Evolutionary conservation across 2,888 invertebrate species (phyloP).

Genomic region (Euphydryas editha): DNA sequence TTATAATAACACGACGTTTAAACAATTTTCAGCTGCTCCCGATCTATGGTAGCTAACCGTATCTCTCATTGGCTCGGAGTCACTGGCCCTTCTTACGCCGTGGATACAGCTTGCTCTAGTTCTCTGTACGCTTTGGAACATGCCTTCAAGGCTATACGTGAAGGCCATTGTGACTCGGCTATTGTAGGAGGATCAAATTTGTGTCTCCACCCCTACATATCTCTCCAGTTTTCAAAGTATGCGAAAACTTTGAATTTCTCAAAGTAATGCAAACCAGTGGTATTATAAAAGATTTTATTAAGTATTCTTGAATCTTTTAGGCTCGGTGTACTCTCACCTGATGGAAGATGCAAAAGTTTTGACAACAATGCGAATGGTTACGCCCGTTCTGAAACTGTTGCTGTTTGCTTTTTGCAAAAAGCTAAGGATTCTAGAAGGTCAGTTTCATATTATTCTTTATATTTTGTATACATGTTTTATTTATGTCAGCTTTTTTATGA

Average conservation of each 20-base stretch:
- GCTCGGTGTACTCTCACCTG: conserved; percentile 90
- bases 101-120: conserved; percentile 95
- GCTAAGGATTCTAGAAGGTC: conserved; percentile 85
- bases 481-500: too few species aligned
- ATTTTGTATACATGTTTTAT: too few species aligned
- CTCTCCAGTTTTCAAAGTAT: conserved; percentile 92
- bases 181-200: conserved; percentile 95
- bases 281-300: not conserved
- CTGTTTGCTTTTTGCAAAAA: conserved; percentile 4
- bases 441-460: not conserved
- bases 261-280: not conserved
- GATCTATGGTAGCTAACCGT: conserved; percentile 95
- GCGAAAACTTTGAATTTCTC: not conserved
- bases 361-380: conserved; percentile 86
- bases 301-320: conserved; percentile 68
- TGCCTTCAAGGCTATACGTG: conserved; percentile 89
- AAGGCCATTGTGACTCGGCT: conserved; percentile 93
- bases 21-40: conserved; percentile 86
- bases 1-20: not conserved
- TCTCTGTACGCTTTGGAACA: conserved; percentile 94
- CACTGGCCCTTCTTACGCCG: conserved; percentile 86
- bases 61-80: conserved; percentile 94
- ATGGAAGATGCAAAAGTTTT: conserved; percentile 95
- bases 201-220: conserved; percentile 93
- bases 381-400: too few species aligned